Percentiles rank a stretch among this genome's conserved stretches.
These are phyloP conservation scores for Ormyrus nitidulus DNA, from an alignment of 2,888 invertebrate genomes.

Conservation along the genomic window DNA sequence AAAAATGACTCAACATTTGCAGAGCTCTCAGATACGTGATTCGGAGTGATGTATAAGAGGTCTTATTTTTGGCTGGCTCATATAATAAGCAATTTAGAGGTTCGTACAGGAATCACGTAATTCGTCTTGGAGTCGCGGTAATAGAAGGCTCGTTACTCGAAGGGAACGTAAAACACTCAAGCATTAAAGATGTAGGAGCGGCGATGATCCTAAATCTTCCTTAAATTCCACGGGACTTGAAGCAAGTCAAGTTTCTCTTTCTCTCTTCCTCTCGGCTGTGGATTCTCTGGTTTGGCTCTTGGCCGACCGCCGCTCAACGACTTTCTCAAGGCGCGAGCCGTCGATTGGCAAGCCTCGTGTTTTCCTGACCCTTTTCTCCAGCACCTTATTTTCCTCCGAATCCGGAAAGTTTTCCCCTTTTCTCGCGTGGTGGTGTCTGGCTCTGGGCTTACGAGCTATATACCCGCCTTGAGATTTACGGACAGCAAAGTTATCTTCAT, in stretches of 20 bases:
- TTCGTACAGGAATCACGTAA: constrained; percentile 46
- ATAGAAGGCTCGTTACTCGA: constrained; percentile 50
- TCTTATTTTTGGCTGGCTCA: constrained; percentile 15
- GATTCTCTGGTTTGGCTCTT: neutral
- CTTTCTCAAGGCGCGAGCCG: constrained; percentile 25
- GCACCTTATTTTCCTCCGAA: constrained; percentile 50
- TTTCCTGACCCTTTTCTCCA: constrained; percentile 54
- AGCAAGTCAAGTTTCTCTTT: constrained; percentile 29
- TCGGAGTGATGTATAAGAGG: neutral
- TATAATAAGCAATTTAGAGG: constrained; percentile 48
- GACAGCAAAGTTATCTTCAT: constrained; percentile 28
- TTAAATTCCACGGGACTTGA: constrained; percentile 55
- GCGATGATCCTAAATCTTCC: constrained; percentile 62
- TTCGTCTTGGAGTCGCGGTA: constrained; percentile 36
- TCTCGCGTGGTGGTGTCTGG: neutral
- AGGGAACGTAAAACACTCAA: constrained; percentile 58
- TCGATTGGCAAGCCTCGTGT: constrained; percentile 19
- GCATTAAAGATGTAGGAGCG: constrained; percentile 62
- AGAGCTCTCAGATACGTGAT: constrained; percentile 3
- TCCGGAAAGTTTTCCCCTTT: constrained; percentile 21
- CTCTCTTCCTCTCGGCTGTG: neutral
- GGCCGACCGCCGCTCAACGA: neutral
- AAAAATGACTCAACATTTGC: neutral
- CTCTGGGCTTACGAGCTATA: neutral
- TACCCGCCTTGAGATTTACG: constrained; percentile 48